These are phyloP conservation scores for Aricia agestis DNA, from an alignment of 1,140 invertebrate species.

Conservation along the genomic window DNA sequence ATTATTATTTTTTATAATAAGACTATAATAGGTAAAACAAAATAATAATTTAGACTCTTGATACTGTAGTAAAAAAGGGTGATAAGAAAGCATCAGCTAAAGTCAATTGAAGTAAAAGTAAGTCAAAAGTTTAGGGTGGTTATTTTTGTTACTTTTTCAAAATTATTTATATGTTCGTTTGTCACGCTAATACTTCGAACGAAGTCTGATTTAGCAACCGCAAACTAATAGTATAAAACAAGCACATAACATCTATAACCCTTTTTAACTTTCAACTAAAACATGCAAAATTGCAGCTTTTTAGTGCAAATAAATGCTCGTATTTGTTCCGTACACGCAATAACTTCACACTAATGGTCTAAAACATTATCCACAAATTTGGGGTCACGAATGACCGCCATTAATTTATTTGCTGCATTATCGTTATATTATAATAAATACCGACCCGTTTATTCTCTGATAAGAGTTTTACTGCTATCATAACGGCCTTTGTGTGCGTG, in stretches of 20 bases:
- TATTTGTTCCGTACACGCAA: neutral
- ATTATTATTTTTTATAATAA: too few relatives aligned
- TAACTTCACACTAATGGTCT: conserved; percentile 6
- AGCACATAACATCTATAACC: neutral
- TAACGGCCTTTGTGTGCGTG: conserved; percentile 6
- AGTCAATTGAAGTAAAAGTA: too few relatives aligned
- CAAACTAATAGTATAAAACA: neutral
- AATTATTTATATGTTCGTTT: neutral
- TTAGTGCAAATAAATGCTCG: neutral
- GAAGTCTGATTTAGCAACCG: neutral
- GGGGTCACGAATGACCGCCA: conserved; percentile 3
- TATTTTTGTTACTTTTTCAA: neutral
- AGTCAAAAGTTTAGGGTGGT: too few relatives aligned
- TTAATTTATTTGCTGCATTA: conserved; percentile 8
- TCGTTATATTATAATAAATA: conserved; percentile 16
- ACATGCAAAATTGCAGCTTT: neutral
- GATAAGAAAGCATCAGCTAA: too few relatives aligned
- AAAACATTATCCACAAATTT: conserved; percentile 14
- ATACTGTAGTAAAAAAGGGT: too few relatives aligned
- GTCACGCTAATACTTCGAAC: neutral
- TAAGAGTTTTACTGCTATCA: conserved; percentile 14
- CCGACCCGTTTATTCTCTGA: neutral
- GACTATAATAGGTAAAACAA: too few relatives aligned
- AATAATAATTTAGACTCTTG: too few relatives aligned
- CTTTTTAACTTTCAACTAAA: neutral